Evolutionary conservation across 2,888 invertebrate species (phyloP).

Genomic region (Macrophya alboannulata): DNA sequence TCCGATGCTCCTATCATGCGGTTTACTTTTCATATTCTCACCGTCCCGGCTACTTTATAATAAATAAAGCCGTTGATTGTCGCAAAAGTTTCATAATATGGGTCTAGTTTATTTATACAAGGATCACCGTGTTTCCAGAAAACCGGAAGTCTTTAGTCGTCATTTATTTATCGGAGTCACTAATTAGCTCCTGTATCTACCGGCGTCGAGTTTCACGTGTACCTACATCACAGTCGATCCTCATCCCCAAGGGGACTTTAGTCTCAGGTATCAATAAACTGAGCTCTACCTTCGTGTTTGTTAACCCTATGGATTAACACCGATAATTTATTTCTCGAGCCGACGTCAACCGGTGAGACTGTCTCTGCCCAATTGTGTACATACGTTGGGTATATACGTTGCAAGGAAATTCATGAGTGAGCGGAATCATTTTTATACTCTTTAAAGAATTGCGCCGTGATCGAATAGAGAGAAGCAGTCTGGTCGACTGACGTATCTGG

Average conservation of each 20-base stretch:
- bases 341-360: neutral
- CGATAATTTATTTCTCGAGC: slow-evolving; percentile 15
- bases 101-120: neutral
- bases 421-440: neutral
- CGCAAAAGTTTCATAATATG: neutral
- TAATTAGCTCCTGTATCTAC: slow-evolving; percentile 39
- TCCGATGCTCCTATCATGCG: neutral
- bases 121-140: neutral
- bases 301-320: slow-evolving; percentile 1
- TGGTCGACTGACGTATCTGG: neutral
- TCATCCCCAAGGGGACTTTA: neutral
- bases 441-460: neutral
- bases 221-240: neutral
- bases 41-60: neutral
- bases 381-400: neutral
- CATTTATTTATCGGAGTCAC: slow-evolving; percentile 22
- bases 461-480: neutral
- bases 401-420: neutral
- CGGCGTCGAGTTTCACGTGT: slow-evolving; percentile 12
- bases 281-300: neutral
- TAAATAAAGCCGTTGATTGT: neutral
- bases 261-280: slow-evolving; percentile 44
- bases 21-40: neutral
- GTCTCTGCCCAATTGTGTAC: neutral
- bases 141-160: slow-evolving; percentile 22